Evolutionary conservation across 2,888 invertebrate genomes (phyloP).

Genomic region (Yponomeuta evonymella): DNA sequence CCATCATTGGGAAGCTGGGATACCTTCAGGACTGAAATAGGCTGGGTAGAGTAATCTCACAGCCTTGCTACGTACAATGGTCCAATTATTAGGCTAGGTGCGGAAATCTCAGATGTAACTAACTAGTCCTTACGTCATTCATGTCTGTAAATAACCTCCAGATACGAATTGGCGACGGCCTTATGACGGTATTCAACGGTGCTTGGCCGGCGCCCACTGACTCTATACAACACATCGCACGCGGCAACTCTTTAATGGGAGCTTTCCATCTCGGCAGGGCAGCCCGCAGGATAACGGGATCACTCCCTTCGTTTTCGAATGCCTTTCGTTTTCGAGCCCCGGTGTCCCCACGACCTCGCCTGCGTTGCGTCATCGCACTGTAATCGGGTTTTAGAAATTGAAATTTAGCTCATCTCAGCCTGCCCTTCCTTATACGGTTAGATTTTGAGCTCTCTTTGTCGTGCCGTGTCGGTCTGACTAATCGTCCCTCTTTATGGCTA

Average conservation of each 20-base stretch:
- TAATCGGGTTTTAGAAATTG: constrained; percentile 75
- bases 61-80: no score
- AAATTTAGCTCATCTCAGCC: constrained; percentile 56
- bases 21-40: no score
- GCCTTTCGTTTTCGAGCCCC: constrained; percentile 66
- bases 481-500: neutral
- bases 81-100: no score
- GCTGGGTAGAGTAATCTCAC: no score
- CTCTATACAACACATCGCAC: neutral
- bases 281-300: constrained; percentile 68
- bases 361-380: constrained; percentile 57
- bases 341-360: constrained; percentile 53
- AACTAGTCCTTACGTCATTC: no score
- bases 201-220: no score
- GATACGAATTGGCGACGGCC: no score
- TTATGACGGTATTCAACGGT: no score
- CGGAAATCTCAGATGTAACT: no score
- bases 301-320: constrained; percentile 67
- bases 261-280: constrained; percentile 60
- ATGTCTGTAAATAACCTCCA: no score
- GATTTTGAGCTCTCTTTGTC: constrained; percentile 34
- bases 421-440: constrained; percentile 62
- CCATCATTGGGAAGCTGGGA: no score
- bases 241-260: constrained; percentile 48
- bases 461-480: neutral